Evolutionary conservation across 1,140 invertebrate species (phyloP), one percentile per base, ranked within the genome.

Genomic region (Elysia chlorotica): DNA sequence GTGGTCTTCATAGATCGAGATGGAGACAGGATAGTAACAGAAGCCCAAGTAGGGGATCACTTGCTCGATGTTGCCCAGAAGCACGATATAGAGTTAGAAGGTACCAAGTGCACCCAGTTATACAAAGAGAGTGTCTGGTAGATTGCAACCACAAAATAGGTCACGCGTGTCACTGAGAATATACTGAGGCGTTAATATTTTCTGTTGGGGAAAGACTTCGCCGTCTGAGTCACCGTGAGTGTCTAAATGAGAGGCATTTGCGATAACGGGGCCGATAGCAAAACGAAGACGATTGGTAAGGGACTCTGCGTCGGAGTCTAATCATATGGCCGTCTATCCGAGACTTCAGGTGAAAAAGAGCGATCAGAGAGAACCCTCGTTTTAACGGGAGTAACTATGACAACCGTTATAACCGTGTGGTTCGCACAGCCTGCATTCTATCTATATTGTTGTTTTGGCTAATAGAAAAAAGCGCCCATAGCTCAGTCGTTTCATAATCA

Each of bases 41-140:
- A 93, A 84, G 95, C 92, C 19, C 95, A 95, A 88, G 89, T 94
- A 31, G 96, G 96, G 6, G 94, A 97, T 83, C 92, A 91, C 70
- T 89, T 99, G 28, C 88, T 98, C 21, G 96, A 98, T 86, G 93
- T 97, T 62, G 93, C 98, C 31, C 92, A 97, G 2, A 96, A 98
- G 85, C 96, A 96, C 87, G 92, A 94, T 83, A 85, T 99, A 48
- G 95, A 98, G 85, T 91, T 99, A 71, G 96, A 98, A 87, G 96
- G 96, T 81, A 79, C 37, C 23, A 48, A 3, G 23, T 2, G 19
- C 2, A 48, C n/a, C 23, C 19, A 28, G 48, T n/a, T 48, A 41
- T 41, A n/a, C 28, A 30, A 17, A 5, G 10, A 17, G 17, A 5
- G 36, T 35, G 28, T 31, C 17, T 65, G 4, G 36, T 25, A 31